Conservation (phyloP, 2,113 vertebrate genomes). For the Elanoides forficatus region DNA sequence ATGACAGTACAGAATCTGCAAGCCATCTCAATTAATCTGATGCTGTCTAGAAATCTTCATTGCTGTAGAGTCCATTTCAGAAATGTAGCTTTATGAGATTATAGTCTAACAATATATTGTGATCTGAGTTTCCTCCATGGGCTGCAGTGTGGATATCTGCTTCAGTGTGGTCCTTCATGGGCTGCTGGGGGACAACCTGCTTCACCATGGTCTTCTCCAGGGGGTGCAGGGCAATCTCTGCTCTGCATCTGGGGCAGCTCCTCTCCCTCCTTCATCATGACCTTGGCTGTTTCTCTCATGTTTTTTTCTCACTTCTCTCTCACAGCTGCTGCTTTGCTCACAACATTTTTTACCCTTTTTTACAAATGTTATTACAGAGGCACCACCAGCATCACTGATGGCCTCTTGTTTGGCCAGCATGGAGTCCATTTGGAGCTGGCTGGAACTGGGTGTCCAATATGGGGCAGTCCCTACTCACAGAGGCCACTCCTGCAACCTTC, state of each 20-base stretch:
- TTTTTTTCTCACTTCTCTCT: background rate
- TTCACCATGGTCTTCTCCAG: background rate
- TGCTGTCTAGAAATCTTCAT: background rate
- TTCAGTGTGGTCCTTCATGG: background rate
- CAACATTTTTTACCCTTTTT: background rate
- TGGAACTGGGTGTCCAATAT: background rate
- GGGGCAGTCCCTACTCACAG: fast-evolving
- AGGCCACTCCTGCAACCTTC: background rate
- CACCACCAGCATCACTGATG: fast-evolving
- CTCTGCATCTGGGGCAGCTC: fast-evolving
- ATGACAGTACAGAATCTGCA: background rate
- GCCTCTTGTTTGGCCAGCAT: background rate
- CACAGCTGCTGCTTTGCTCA: background rate
- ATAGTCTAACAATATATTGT: background rate
- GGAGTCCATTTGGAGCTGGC: background rate
- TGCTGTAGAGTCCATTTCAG: background rate
- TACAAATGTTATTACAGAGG: background rate
- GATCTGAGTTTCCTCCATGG: background rate
- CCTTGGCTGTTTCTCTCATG: background rate
- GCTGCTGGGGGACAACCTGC: background rate
- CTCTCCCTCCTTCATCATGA: background rate
- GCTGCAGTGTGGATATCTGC: background rate
- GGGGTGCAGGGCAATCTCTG: background rate
- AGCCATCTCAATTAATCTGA: background rate
- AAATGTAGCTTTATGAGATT: background rate